Evolutionary conservation across 2,797 vertebrate species (phyloP), one percentile per base, ranked within the genome.

Genomic region (Sylvilagus floridanus): DNA sequence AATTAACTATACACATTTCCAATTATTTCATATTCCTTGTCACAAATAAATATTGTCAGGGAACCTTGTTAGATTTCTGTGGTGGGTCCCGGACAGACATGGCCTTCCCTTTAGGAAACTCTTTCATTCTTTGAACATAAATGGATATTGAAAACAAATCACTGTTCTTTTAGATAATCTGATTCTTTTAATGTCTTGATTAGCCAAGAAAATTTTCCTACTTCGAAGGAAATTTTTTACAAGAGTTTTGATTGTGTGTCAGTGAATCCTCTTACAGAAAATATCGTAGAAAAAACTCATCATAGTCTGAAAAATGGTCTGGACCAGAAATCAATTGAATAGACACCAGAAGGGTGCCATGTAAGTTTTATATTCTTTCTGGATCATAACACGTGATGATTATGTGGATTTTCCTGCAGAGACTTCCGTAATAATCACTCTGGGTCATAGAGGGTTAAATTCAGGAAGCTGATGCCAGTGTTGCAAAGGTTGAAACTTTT

Each of bases 21-120:
- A n/a, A 62, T 35, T 17, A 22, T 24, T 78, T 10, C 11, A 0
- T n/a, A 68, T 50, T 54, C n/a, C 82, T 85, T 83, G 32, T 88
- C 42, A 71, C 37, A 78, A 73, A 76, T 92, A 77, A 50, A 68
- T 84, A 93, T 94, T 77, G 83, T 66, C 60, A 52, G 22, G 69
- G 72, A 84, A 84, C 69, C 32, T 73, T 19, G 52, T 21, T 35
- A 42, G 87, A 11, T 42, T 54, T 84, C 26, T n/a, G 16, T 35
- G 17, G 28, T 13, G 14, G 12, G 2, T 86, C 8, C n/a, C 60
- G 14, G 8, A n/a, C 35, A 68, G 35, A 47, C 22, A 26, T 22
- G 10, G 6, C 14, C 30, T 83, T 95, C 22, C 60, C 68, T 72
- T 1, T 52, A 84, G 47, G 7, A 82, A 50, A 63, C 3, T 0